phyloP scores from a whole-genome alignment of 2,113 vertebrate species.

The Gymnarchus niloticus region DNA sequence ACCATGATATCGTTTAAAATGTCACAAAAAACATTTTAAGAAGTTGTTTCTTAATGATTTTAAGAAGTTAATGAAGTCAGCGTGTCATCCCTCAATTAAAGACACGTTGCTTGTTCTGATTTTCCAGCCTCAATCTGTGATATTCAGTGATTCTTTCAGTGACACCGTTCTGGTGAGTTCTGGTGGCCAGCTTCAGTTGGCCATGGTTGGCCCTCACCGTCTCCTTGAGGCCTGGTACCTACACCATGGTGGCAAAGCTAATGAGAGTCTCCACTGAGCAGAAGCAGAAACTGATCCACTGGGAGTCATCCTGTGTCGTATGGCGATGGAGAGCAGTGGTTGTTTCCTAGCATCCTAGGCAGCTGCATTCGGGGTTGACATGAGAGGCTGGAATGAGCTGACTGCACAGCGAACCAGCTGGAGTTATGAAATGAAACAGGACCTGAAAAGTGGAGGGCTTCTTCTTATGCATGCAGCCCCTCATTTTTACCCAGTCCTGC shows the following conservation, averaged over 20 bases:
- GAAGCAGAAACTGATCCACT: neutral
- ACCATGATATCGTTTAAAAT: no score
- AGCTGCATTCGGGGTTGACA: neutral
- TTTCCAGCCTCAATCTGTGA: neutral
- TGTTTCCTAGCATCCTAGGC: neutral
- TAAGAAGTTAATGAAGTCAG: neutral
- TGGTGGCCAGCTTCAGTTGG: neutral
- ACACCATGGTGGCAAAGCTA: neutral
- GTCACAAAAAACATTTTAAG: neutral
- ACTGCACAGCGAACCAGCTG: neutral
- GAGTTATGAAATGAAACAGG: constrained; percentile 31
- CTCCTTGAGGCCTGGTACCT: neutral
- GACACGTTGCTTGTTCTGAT: neutral
- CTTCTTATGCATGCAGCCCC: neutral
- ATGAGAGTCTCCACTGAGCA: constrained; percentile 5
- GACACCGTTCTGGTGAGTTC: neutral
- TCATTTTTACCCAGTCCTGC: neutral
- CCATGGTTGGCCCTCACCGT: neutral
- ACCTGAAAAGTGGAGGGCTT: constrained; percentile 17
- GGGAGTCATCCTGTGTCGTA: constrained; percentile 5
- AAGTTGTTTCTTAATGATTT: no score
- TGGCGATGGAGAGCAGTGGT: neutral
- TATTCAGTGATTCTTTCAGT: neutral
- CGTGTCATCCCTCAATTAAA: neutral
- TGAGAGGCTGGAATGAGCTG: constrained; percentile 3